Conservation (phyloP, 2,888 invertebrate genomes). For the Coenonympha glycerion region DNA sequence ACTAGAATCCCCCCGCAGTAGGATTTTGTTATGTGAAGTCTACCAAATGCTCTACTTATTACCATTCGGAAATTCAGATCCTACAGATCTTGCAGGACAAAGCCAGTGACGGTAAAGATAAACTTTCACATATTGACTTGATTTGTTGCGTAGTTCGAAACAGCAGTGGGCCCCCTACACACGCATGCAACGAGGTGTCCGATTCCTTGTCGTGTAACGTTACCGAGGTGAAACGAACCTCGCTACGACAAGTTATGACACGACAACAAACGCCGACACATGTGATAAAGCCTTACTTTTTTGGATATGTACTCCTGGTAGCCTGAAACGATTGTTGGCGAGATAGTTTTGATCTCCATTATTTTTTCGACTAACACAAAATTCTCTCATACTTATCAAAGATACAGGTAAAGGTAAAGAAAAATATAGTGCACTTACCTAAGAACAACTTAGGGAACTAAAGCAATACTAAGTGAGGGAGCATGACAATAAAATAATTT, state of each 20-base stretch:
- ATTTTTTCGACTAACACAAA: no score
- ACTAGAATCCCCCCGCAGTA: no score
- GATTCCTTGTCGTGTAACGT: slow-evolving; percentile 57
- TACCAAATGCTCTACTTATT: no score
- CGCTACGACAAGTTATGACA: slow-evolving; percentile 64
- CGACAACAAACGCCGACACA: slow-evolving; percentile 59
- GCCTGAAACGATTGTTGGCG: slow-evolving; percentile 11
- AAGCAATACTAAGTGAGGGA: no score
- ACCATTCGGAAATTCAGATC: no score
- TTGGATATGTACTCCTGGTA: slow-evolving; percentile 38
- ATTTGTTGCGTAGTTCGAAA: slow-evolving; percentile 16
- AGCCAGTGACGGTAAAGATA: not conserved
- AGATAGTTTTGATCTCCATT: slow-evolving; percentile 12
- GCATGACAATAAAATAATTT: no score
- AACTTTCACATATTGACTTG: slow-evolving; percentile 4
- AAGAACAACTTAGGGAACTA: no score
- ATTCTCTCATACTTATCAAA: no score
- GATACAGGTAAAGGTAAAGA: no score
- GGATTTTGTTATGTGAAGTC: no score
- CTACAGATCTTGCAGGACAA: not conserved
- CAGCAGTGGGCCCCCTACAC: slow-evolving; percentile 40
- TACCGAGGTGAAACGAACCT: slow-evolving; percentile 54
- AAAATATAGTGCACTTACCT: no score
- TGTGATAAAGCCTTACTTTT: slow-evolving; percentile 47
- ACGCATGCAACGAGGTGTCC: slow-evolving; percentile 58